phyloP scores from a whole-genome alignment of 2,888 invertebrate genomes.

The Drosophila demipolita region DNA sequence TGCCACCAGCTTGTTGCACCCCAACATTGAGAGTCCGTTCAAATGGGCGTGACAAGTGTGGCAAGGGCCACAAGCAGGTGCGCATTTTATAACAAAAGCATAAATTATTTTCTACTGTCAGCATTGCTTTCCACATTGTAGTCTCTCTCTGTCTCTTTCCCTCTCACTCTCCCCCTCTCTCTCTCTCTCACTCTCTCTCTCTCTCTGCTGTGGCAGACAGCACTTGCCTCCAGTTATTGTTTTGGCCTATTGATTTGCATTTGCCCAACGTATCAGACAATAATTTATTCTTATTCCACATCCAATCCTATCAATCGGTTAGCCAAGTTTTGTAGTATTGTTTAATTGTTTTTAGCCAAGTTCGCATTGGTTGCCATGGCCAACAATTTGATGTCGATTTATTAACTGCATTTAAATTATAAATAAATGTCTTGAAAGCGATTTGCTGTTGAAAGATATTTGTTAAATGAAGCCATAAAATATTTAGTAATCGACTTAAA shows the following conservation, averaged over 20 bases:
- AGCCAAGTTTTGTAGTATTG: slow-evolving; percentile 1
- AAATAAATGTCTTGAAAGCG: slow-evolving; percentile 8
- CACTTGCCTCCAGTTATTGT: slow-evolving; percentile 61
- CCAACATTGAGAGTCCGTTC: slow-evolving; percentile 21
- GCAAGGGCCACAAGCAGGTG: slow-evolving; percentile 63
- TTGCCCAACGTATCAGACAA: slow-evolving; percentile 64
- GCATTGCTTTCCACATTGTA: slow-evolving; percentile 68
- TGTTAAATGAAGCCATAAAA: background rate
- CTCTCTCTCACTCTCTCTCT: background rate
- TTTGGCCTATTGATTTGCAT: slow-evolving; percentile 78
- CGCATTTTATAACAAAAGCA: slow-evolving; percentile 77
- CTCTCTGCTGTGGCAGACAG: background rate
- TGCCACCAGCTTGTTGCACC: slow-evolving; percentile 48
- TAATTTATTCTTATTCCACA: slow-evolving; percentile 47
- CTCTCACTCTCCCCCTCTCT: background rate
- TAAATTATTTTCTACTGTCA: slow-evolving; percentile 82
- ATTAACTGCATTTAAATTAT: slow-evolving; percentile 28
- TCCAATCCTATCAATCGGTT: slow-evolving; percentile 2
- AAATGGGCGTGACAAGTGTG: slow-evolving; percentile 47
- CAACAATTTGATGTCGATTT: slow-evolving; percentile 28
- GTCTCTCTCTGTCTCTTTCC: background rate
- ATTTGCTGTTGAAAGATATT: slow-evolving; percentile 6
- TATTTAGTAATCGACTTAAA: background rate
- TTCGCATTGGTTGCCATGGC: slow-evolving; percentile 40
- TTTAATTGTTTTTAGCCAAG: slow-evolving; percentile 57